Evolutionary conservation across 2,888 invertebrate genomes (phyloP).

Genomic region (Siphlonurus alternatus): DNA sequence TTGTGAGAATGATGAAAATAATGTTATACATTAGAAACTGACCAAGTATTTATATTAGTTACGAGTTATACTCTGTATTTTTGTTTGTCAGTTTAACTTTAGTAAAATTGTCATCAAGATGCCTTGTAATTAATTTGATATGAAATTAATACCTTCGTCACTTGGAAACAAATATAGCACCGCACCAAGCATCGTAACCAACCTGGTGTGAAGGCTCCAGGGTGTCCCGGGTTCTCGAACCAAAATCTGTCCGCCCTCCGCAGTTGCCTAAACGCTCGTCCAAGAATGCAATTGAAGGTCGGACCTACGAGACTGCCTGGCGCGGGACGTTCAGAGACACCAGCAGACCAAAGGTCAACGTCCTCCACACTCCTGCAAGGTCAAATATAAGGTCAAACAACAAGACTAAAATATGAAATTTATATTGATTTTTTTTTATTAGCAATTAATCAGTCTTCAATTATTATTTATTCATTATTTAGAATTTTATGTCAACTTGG

Average conservation of each 20-base stretch:
- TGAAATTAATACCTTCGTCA: no score
- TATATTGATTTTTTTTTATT: neutral
- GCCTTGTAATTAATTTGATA: no score
- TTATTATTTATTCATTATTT: no score
- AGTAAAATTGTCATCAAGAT: no score
- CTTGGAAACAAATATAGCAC: no score
- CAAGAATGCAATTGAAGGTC: conserved; percentile 31
- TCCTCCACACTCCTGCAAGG: conserved; percentile 22
- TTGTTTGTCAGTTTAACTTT: no score
- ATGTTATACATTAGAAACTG: no score
- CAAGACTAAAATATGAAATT: neutral
- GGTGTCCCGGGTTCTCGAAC: conserved; percentile 35
- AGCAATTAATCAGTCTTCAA: no score
- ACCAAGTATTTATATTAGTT: no score
- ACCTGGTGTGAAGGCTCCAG: conserved; percentile 28
- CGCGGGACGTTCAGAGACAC: conserved; percentile 29
- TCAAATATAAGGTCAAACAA: neutral
- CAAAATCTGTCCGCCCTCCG: conserved; percentile 57
- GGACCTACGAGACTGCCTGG: conserved; percentile 31
- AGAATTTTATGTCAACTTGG: no score
- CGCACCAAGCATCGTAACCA: conserved; percentile 12
- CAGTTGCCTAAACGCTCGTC: conserved; percentile 21
- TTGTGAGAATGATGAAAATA: no score
- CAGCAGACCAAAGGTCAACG: conserved; percentile 27
- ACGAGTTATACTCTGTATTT: no score